Percentiles rank a stretch among this genome's conserved stretches.
Evolutionary conservation across 2,797 vertebrate species (phyloP).

Genomic region (Acrocephalus scirpaceus): DNA sequence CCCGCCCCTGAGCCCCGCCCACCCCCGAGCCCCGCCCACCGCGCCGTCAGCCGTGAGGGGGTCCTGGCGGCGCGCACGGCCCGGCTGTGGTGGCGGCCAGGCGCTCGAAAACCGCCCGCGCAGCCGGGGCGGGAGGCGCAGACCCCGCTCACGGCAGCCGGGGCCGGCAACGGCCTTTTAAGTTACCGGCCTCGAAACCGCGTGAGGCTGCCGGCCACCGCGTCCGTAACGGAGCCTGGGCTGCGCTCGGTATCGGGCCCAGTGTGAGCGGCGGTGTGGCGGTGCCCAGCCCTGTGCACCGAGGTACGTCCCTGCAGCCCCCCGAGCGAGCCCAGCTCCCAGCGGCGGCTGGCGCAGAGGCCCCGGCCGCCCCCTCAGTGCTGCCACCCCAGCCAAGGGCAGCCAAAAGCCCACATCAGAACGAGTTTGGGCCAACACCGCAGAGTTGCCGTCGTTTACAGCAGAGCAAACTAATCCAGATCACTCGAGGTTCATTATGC

Average conservation of each 20-base stretch:
- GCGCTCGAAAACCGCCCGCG: background rate
- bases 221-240: background rate
- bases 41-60: background rate
- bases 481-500: background rate
- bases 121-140: background rate
- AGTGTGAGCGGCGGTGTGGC: background rate
- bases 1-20: background rate
- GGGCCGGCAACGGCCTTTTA: background rate
- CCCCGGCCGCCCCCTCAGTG: background rate
- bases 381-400: background rate
- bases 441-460: background rate
- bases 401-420: background rate
- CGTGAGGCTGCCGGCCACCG: background rate
- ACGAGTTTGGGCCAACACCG: background rate
- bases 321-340: background rate
- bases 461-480: background rate
- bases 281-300: background rate
- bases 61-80: rapidly evolving
- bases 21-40: background rate
- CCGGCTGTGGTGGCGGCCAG: background rate
- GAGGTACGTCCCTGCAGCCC: background rate
- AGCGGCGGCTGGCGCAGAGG: background rate
- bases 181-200: background rate
- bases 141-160: background rate
- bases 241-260: background rate